A percentile compares a stretch with the other conserved stretches of the same genome.
Conservation (phyloP, 2,113 vertebrate species). For the Phodopus roborovskii region DNA sequence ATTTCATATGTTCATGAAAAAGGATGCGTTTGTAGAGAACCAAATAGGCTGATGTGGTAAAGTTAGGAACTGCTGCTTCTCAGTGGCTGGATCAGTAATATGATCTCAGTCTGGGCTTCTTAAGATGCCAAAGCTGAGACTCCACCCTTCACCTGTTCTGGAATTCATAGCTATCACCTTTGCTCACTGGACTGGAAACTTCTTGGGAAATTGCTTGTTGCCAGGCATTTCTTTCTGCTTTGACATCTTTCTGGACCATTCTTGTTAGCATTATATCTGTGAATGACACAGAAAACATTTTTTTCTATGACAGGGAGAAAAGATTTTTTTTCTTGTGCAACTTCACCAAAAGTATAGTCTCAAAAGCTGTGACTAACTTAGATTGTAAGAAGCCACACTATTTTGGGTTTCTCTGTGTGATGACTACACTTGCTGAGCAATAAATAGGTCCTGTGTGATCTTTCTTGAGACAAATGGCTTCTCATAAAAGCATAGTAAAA, state of each 20-base stretch:
- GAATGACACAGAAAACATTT: neutral
- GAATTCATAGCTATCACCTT: neutral
- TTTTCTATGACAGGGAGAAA: slow-evolving; percentile 22
- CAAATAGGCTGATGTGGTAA: neutral
- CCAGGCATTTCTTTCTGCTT: neutral
- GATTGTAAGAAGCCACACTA: slow-evolving; percentile 9
- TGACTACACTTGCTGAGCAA: slow-evolving; percentile 89
- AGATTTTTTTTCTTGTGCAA: slow-evolving; percentile 83
- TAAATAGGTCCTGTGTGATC: slow-evolving; percentile 83
- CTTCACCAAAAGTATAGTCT: slow-evolving; percentile 88
- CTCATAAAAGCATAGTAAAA: neutral
- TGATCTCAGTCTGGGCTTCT: neutral
- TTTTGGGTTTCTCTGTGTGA: slow-evolving; percentile 87
- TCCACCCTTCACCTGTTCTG: neutral
- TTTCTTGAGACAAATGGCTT: slow-evolving; percentile 79
- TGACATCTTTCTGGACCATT: neutral
- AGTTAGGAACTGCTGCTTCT: neutral
- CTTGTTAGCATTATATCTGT: neutral
- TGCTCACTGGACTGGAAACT: neutral
- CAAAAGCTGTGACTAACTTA: slow-evolving; percentile 86
- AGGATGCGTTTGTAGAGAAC: neutral
- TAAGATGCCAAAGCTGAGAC: neutral
- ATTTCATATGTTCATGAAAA: neutral
- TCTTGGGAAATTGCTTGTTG: neutral
- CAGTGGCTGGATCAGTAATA: neutral